phyloP scores from a whole-genome alignment of 1,140 invertebrate genomes.

The Belonocnema kinseyi region DNA sequence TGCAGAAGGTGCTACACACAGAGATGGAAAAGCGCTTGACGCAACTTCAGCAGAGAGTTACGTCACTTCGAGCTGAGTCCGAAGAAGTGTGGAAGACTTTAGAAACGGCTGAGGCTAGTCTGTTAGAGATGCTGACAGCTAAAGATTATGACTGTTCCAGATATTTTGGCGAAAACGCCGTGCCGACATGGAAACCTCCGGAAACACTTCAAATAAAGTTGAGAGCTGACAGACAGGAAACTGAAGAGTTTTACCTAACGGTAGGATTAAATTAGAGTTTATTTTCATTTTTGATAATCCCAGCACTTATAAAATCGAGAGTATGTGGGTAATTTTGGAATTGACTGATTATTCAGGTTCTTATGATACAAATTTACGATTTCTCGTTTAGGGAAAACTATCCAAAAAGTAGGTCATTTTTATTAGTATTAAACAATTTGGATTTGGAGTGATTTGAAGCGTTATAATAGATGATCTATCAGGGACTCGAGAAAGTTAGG shows the following conservation, averaged over 20 bases:
- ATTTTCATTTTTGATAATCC: too few relatives aligned
- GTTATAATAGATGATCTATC: too few relatives aligned
- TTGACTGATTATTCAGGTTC: too few relatives aligned
- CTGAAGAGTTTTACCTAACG: constrained; percentile 91
- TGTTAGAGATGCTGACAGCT: constrained; percentile 88
- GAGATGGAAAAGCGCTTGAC: constrained; percentile 89
- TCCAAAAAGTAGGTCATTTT: too few relatives aligned
- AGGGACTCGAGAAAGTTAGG: too few relatives aligned
- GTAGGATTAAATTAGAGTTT: constrained; percentile 74
- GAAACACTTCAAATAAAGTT: constrained; percentile 83
- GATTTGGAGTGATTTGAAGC: too few relatives aligned
- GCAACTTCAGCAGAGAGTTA: constrained; percentile 88
- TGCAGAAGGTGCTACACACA: constrained; percentile 81
- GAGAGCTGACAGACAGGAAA: constrained; percentile 87
- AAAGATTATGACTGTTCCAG: constrained; percentile 88
- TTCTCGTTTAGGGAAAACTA: too few relatives aligned
- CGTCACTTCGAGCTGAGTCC: constrained; percentile 89
- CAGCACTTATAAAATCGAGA: too few relatives aligned
- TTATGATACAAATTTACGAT: too few relatives aligned
- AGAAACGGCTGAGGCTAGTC: constrained; percentile 92
- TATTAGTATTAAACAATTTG: too few relatives aligned
- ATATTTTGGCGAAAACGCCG: constrained; percentile 81
- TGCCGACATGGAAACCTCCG: constrained; percentile 79
- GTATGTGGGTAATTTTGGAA: too few relatives aligned
- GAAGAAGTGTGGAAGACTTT: constrained; percentile 97